These are phyloP conservation scores for Anguilla marmorata DNA, from an alignment of 2,797 vertebrate genomes.

Conservation along the genomic window DNA sequence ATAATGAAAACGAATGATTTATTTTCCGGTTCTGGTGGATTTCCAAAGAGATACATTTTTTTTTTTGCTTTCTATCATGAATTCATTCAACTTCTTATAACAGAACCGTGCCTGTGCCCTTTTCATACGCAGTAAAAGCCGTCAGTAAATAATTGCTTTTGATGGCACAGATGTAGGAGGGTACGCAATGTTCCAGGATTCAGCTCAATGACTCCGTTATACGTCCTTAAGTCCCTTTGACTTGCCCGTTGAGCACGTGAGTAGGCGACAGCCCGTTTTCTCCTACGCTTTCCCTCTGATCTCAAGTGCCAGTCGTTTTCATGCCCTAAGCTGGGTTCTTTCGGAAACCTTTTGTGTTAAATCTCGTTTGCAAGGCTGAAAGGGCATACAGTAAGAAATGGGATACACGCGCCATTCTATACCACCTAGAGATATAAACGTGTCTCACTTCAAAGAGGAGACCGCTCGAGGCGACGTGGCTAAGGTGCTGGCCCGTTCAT, in stretches of 20 bases:
- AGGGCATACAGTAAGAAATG: constrained; percentile 22
- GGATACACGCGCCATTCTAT: not conserved
- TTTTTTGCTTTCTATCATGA: not conserved
- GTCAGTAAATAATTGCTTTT: not conserved
- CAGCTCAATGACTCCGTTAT: not conserved
- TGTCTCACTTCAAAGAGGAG: not conserved
- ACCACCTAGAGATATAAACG: not conserved
- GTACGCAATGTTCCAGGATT: not conserved
- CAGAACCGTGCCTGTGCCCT: not conserved
- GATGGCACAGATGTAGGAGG: not conserved
- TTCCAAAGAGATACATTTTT: not conserved
- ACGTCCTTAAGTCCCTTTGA: not conserved
- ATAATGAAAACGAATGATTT: not conserved
- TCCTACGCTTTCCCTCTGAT: not conserved
- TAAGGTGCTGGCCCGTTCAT: not conserved
- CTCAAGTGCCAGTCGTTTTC: not conserved
- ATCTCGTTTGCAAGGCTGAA: constrained; percentile 6
- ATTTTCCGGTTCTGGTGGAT: not conserved
- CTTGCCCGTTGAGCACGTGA: not conserved
- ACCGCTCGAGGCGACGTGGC: not conserved
- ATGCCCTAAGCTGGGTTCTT: not conserved
- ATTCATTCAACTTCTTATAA: not conserved
- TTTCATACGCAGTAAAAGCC: not conserved
- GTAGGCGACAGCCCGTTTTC: not conserved
- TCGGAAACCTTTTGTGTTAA: not conserved